Conservation (phyloP, 53 echinoderm and acorn worm species). For the Glandiceps talaboti region DNA sequence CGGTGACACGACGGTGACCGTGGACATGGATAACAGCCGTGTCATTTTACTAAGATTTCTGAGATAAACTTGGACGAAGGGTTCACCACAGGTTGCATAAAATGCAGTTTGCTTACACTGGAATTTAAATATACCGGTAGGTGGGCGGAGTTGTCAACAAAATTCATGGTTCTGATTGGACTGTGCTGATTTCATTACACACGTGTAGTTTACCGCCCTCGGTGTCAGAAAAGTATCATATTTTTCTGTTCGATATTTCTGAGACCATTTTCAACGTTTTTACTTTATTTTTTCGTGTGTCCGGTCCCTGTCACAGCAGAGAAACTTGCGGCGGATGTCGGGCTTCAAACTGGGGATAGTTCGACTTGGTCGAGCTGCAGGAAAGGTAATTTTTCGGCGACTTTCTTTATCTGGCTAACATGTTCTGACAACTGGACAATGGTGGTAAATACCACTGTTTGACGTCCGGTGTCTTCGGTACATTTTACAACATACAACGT, state of each 20-base stretch:
- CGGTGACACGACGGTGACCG: no score
- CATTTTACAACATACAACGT: no score
- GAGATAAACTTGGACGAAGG: no score
- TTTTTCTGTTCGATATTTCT: neutral
- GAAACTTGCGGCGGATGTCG: slow-evolving; percentile 18
- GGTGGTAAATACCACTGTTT: neutral
- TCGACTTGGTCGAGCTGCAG: slow-evolving; percentile 48
- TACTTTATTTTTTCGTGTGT: neutral
- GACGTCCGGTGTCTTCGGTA: no score
- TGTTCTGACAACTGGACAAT: neutral
- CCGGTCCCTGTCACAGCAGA: neutral
- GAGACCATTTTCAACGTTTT: neutral
- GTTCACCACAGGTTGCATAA: no score
- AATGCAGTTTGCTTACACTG: neutral
- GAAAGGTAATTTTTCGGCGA: slow-evolving; percentile 22
- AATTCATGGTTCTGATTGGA: neutral
- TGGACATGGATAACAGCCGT: no score
- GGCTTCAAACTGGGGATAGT: slow-evolving; percentile 52
- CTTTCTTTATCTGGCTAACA: neutral
- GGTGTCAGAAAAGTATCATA: neutral
- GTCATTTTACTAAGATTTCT: no score
- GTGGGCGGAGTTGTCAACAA: neutral
- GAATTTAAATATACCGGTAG: neutral
- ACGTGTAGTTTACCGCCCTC: neutral
- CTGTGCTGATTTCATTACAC: neutral